phyloP scores from a whole-genome alignment of 2,113 vertebrate genomes.

The Centropus bengalensis region DNA sequence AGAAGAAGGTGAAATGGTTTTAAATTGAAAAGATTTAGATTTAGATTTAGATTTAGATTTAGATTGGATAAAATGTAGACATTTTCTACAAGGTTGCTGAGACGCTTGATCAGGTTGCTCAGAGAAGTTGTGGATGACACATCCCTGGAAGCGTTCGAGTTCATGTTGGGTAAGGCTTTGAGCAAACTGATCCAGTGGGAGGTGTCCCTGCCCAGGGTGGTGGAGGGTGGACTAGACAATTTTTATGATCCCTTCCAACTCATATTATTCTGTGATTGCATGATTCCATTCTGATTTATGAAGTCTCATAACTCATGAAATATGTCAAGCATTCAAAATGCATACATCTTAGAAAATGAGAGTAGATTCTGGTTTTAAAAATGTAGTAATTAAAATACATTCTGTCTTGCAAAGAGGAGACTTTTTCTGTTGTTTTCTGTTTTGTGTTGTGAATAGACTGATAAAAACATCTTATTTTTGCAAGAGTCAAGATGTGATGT shows the following conservation, averaged over 20 bases:
- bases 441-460: neutral
- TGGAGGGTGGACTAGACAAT: accelerated
- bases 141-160: neutral
- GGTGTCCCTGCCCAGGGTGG: neutral
- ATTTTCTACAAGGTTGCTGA: neutral
- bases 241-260: neutral
- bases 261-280: neutral
- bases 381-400: neutral
- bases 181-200: neutral
- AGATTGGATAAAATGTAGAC: neutral
- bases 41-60: neutral
- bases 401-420: neutral
- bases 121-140: neutral
- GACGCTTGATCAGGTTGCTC: neutral
- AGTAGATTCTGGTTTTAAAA: neutral
- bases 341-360: neutral
- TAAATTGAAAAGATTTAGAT: neutral
- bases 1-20: neutral
- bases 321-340: neutral
- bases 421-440: neutral
- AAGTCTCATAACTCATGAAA: neutral
- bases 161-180: neutral
- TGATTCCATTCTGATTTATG: neutral
- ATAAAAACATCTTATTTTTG: neutral
- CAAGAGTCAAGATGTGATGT: neutral